phyloP scores from a whole-genome alignment of 2,113 vertebrate species.

The Tupaia chinensis region DNA sequence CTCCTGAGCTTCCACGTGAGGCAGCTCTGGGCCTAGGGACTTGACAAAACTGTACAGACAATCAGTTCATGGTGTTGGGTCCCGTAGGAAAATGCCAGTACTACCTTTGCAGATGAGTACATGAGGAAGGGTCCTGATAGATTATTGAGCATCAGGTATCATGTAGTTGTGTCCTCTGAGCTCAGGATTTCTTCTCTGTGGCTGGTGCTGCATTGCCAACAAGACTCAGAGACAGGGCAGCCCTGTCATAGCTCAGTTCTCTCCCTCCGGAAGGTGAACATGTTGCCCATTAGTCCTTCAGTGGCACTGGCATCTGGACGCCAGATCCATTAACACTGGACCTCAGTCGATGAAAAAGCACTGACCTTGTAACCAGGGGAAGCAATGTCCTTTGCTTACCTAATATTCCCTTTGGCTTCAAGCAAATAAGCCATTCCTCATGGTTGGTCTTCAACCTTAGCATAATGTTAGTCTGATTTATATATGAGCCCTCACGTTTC shows the following conservation, averaged over 20 bases:
- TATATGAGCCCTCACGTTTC: not conserved
- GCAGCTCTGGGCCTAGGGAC: rapidly evolving
- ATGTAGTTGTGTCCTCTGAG: not conserved
- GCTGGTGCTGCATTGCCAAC: rapidly evolving
- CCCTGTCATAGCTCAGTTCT: no score
- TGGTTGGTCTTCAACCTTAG: not conserved
- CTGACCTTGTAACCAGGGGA: not conserved
- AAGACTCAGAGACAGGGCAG: not conserved
- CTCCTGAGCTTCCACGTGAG: rapidly evolving
- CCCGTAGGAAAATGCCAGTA: rapidly evolving
- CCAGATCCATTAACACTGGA: not conserved
- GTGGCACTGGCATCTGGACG: not conserved
- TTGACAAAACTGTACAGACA: rapidly evolving
- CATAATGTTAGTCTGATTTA: not conserved
- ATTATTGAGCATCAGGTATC: not conserved
- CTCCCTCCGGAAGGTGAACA: not conserved
- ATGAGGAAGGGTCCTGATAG: no score
- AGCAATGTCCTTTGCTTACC: not conserved
- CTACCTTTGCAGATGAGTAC: not conserved
- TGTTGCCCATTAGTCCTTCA: rapidly evolving
- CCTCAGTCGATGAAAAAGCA: not conserved
- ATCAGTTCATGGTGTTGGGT: rapidly evolving
- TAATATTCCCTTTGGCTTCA: not conserved
- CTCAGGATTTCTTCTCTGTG: not conserved
- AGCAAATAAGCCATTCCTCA: conserved; percentile 18